Conservation (phyloP, 2,113 vertebrate species). For the Emydura subglobosa region DNA sequence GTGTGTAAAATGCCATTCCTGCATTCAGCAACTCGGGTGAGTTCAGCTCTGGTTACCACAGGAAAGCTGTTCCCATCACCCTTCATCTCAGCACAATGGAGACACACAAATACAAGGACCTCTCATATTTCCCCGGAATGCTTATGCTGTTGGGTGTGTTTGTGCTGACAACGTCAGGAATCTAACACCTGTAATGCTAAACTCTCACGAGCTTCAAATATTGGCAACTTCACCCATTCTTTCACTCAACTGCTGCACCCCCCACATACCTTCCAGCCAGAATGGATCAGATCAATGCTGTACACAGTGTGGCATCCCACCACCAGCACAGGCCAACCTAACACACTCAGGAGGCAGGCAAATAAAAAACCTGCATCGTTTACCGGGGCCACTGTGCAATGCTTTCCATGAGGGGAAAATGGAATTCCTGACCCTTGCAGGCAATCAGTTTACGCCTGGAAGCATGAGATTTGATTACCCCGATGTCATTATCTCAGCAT, state of each 20-base stretch:
- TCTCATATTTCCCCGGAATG: not conserved
- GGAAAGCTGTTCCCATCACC: not conserved
- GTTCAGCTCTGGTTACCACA: not conserved
- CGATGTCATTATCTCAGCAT: conserved; percentile 49
- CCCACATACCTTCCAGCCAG: not conserved
- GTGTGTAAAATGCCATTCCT: not conserved
- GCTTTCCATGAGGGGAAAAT: not conserved
- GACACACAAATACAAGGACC: not conserved
- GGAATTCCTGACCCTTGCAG: conserved; percentile 17
- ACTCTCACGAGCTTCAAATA: not conserved
- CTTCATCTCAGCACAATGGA: rapidly evolving
- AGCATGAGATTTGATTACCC: conserved; percentile 57
- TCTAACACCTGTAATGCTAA: not conserved
- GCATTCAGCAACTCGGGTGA: not conserved
- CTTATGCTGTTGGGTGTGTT: not conserved
- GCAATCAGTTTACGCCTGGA: conserved; percentile 50
- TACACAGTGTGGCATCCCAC: rapidly evolving
- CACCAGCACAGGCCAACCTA: rapidly evolving
- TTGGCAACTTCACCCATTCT: not conserved
- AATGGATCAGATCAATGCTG: rapidly evolving
- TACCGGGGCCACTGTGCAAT: not conserved
- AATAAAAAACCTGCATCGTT: not conserved
- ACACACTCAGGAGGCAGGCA: not conserved
- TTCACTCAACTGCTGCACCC: not conserved
- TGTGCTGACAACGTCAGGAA: not conserved